Evolutionary conservation across 2,113 vertebrate species (phyloP), one percentile per base, ranked within the genome.

Genomic region (Indicator indicator): DNA sequence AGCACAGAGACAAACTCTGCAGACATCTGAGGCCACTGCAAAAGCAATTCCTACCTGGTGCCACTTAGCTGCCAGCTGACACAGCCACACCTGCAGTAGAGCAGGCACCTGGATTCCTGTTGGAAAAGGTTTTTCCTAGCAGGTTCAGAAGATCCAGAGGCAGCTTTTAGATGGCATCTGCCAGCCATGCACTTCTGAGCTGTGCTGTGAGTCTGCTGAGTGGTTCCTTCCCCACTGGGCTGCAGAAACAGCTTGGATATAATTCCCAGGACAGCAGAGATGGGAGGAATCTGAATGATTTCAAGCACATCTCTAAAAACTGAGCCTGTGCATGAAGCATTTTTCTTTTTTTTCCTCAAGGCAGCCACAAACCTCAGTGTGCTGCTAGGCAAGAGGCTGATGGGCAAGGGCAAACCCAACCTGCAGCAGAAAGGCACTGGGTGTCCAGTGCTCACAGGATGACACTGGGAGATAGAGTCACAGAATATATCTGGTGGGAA

Each of bases 241-340:
- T 83, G 63, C 55, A 75, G 54, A 89, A 68, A 16, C 73, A 89
- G 48, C 74, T 84, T 62, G 33, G 50, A 71, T 33, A 32, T 52
- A 46, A 78, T 75, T 63, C 48, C 24, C 62, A 21, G 46, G 54
- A 6, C 46, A 27, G 6, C 1, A 0, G 6, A 68, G 2, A 2
- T 18, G 20, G 40, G 26, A 75, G 58, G 58, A 84, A 62, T 1
- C 23, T 1, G 7, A 75, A 82, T 38, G 64, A 48, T 54, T 79
- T 76, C 59, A 86, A 89, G 9, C 11, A 56, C 12, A 11, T 32
- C 83, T 83, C 67, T 38, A 14, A 64, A 78, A 75, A 3, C 7
- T 6, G 18, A 54, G 42, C 13, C 70, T 23, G 9, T 11, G 16
- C n/a, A 59, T 64, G 21, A 67, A 52, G 14, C 14, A 13, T 1